Base-by-base conservation (phyloP, 2,797 vertebrate genomes). In the Cyprinodon diabolis region DNA sequence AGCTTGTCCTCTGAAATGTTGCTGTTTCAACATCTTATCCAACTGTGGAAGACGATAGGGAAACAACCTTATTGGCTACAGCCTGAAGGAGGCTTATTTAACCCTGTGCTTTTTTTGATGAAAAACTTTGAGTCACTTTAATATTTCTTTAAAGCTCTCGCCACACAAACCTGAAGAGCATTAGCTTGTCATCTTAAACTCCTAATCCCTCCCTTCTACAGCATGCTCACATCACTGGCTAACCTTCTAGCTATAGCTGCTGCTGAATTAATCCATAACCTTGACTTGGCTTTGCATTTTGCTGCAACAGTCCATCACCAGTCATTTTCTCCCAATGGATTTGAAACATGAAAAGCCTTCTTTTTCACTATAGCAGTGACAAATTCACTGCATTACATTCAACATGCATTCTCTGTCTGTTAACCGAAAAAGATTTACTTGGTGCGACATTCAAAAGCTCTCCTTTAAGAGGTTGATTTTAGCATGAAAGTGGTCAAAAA, bases 21-120 rank as follows among this genome's bases (percentile, higher is more conserved):
- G 30, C 30, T 30, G 30, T 30, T 30, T 94, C 88, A 40, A 82
- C 81, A 76, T 66, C 81, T 87, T 87, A 90, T 86, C 81, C 66
- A 51, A 84, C 76, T 62, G 71, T 66, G 68, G 60, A 71, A 47
- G 43, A 81, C 84, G 68, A 74, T 2, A 3, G 72, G 71, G 66
- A 76, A 86, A 77, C 43, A 69, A 52, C 83, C 66, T 80, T 68
- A 69, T 72, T 74, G 82, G 30, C 30, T 30, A 30, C 30, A 30
- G 30, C 78, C 62, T 73, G 25, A 57, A 80, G 81, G 51, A 84
- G 51, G 74, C 81, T 79, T 90, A 85, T 83, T 84, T 87, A 84
- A 72, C 78, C 72, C 66, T 55, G 69, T 35, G 65, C 57, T 84
- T 73, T 86, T 90, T 87, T 76, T 82, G 77, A 91, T 84, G 86